These are phyloP conservation scores for Drosophila prolongata DNA, from an alignment of 2,888 invertebrate species.

Conservation along the genomic window DNA sequence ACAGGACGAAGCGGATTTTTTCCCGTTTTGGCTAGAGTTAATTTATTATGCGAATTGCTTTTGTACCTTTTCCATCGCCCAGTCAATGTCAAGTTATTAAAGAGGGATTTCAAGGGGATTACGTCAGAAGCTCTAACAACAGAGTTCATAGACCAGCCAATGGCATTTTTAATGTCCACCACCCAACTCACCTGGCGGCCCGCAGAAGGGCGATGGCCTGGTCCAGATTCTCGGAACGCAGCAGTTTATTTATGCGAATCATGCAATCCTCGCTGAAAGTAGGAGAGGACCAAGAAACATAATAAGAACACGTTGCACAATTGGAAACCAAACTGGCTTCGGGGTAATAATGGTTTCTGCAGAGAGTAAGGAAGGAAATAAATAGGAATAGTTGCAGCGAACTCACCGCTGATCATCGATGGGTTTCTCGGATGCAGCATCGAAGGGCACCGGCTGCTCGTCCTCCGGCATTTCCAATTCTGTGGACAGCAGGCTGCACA, in stretches of 20 bases:
- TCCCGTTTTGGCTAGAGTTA: slow-evolving; percentile 56
- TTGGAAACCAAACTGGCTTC: slow-evolving; percentile 13
- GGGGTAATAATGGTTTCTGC: neutral
- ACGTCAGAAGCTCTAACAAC: slow-evolving; percentile 40
- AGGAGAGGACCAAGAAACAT: slow-evolving; percentile 51
- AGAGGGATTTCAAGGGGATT: slow-evolving; percentile 57
- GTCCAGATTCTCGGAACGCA: slow-evolving; percentile 90
- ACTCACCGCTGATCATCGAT: slow-evolving; percentile 95
- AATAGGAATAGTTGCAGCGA: neutral
- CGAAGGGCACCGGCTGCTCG: slow-evolving; percentile 90
- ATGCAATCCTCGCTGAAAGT: slow-evolving; percentile 92
- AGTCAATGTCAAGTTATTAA: slow-evolving; percentile 80
- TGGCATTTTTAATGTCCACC: slow-evolving; percentile 12
- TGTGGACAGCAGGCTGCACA: slow-evolving; percentile 87
- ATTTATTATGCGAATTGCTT: slow-evolving; percentile 78
- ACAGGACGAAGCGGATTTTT: slow-evolving; percentile 13
- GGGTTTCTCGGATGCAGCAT: slow-evolving; percentile 92
- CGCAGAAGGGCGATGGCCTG: slow-evolving; percentile 92
- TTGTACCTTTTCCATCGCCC: slow-evolving; percentile 45
- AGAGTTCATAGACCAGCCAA: slow-evolving; percentile 20
- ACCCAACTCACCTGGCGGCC: slow-evolving; percentile 88
- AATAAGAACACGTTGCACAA: slow-evolving; percentile 42
- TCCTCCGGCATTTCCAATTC: slow-evolving; percentile 83
- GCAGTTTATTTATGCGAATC: slow-evolving; percentile 91
- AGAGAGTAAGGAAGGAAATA: neutral